Conservation (phyloP, 2,797 vertebrate genomes). For the Pseudotriccus pelzelni region DNA sequence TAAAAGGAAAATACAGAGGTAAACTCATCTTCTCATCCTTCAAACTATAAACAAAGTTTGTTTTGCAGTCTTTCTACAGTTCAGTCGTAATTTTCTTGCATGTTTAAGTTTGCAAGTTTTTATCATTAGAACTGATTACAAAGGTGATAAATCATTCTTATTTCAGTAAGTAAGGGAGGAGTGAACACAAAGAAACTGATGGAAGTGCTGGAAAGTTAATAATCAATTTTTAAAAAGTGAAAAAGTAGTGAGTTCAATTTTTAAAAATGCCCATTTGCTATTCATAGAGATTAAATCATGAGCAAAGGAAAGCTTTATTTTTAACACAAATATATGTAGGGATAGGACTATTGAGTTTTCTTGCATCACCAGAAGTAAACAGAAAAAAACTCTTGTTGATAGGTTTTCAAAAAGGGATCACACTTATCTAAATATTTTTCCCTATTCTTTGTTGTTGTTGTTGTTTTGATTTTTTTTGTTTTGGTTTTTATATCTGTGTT, state of each 20-base stretch:
- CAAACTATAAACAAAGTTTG: background rate
- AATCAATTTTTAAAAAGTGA: background rate
- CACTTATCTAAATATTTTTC: background rate
- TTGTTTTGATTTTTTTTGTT: background rate
- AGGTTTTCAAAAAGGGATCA: background rate
- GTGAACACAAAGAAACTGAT: background rate
- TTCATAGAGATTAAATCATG: background rate
- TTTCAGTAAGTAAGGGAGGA: background rate
- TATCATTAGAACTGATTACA: background rate
- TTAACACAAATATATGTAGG: background rate
- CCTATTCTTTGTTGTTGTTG: background rate
- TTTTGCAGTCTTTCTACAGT: background rate
- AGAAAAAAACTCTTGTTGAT: background rate
- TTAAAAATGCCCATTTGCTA: background rate
- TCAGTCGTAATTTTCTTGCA: accelerated
- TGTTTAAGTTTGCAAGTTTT: background rate
- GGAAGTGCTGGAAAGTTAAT: background rate
- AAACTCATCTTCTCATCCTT: background rate
- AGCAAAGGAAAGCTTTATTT: background rate
- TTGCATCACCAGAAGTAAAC: background rate
- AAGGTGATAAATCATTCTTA: background rate
- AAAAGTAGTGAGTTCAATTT: background rate
- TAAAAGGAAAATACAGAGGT: background rate
- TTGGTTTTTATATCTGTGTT: background rate
- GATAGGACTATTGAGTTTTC: background rate